Conservation (phyloP, 2,113 vertebrate species). For the Pristiophorus japonicus region DNA sequence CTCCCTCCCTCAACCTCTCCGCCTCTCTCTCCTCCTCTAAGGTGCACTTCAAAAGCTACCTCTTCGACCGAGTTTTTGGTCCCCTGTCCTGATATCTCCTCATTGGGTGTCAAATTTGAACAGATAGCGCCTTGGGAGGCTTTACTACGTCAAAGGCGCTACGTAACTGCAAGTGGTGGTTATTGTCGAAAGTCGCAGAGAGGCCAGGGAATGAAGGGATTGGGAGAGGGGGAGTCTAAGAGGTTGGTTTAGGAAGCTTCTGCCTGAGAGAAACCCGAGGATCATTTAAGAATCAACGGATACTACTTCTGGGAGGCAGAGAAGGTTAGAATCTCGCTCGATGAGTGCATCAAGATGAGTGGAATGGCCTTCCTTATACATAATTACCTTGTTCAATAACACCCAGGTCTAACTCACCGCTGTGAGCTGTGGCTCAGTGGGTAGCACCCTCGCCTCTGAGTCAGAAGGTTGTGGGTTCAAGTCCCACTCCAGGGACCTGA, state of each 20-base stretch:
- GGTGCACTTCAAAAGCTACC: not conserved
- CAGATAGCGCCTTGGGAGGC: not conserved
- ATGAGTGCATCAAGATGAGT: not conserved
- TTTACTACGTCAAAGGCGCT: not conserved
- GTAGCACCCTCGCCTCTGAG: too few species aligned
- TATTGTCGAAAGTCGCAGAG: not conserved
- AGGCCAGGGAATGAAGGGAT: not conserved
- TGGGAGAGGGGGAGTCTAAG: not conserved
- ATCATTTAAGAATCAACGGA: not conserved
- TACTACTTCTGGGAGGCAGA: not conserved
- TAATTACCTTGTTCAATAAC: too few species aligned
- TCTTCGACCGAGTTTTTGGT: not conserved
- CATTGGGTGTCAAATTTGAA: not conserved
- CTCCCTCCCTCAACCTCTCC: not conserved
- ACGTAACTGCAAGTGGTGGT: not conserved
- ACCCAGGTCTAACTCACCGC: too few species aligned
- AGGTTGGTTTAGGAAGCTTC: not conserved
- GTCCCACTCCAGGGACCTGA: too few species aligned
- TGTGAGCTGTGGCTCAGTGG: too few species aligned
- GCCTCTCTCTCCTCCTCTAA: not conserved
- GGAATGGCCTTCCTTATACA: not conserved
- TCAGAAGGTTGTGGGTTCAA: too few species aligned
- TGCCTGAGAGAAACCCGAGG: not conserved
- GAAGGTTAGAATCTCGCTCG: not conserved
- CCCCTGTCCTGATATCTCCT: not conserved